Evolutionary conservation across 2,797 vertebrate genomes (phyloP).

Genomic region (Onychomys torridus): DNA sequence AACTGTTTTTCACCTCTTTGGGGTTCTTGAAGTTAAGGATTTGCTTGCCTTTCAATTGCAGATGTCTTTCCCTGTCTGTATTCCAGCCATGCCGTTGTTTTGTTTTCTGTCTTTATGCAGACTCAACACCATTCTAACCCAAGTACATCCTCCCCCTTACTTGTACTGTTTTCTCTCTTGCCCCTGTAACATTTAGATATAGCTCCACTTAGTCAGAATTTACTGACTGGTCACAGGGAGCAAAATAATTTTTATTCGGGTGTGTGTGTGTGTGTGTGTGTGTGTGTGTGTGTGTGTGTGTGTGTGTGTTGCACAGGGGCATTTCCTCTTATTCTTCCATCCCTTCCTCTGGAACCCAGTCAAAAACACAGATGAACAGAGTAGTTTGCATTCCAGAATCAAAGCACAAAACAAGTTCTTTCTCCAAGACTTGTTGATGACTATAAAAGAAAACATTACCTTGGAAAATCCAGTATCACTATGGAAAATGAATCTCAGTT

Average conservation of each 20-base stretch:
- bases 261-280: too few relatives aligned
- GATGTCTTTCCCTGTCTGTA: background rate
- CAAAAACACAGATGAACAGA: background rate
- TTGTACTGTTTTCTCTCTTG: background rate
- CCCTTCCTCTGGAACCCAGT: background rate
- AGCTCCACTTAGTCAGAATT: background rate
- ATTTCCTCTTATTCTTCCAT: background rate
- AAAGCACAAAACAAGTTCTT: constrained; percentile 3
- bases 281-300: background rate
- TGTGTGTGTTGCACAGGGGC: background rate
- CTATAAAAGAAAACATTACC: constrained; percentile 49
- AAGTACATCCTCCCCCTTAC: background rate
- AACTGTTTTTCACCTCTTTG: background rate
- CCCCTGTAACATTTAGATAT: background rate
- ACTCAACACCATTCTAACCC: background rate
- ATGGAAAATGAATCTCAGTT: constrained; percentile 25
- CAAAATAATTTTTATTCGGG: background rate
- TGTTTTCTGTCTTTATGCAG: background rate
- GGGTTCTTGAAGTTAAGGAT: background rate
- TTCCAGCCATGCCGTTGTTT: background rate
- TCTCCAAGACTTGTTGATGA: background rate
- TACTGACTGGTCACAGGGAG: background rate
- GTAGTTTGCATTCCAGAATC: background rate
- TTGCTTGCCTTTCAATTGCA: background rate
- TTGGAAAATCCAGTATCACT: constrained; percentile 44